These are phyloP conservation scores for Amazona finschi DNA, from an alignment of 2,797 vertebrate species.

Conservation along the genomic window DNA sequence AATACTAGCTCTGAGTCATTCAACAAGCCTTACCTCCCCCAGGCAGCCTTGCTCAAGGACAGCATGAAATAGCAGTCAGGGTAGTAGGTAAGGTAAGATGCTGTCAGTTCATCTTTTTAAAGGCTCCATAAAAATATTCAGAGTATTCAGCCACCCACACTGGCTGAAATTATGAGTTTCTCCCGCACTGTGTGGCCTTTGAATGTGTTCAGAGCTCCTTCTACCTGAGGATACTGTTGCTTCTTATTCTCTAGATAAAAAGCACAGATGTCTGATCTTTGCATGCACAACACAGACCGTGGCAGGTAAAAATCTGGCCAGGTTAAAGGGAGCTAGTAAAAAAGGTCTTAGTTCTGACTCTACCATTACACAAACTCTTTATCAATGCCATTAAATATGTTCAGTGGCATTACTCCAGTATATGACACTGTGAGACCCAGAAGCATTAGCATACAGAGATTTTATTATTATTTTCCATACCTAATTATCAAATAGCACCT, in stretches of 20 bases:
- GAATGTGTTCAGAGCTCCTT: neutral
- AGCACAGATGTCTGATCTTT: neutral
- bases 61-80: neutral
- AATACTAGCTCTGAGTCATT: conserved; percentile 5
- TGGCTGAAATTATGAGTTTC: neutral
- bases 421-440: neutral
- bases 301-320: neutral
- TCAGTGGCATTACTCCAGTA: neutral
- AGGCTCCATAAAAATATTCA: conserved; percentile 2
- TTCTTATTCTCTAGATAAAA: neutral
- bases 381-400: neutral
- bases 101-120: neutral
- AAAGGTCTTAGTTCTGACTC: neutral
- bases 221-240: neutral
- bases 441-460: neutral
- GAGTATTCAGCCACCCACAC: neutral
- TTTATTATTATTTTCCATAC: neutral
- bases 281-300: neutral
- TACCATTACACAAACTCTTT: neutral
- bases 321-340: neutral
- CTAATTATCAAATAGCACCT: neutral
- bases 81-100: neutral
- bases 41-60: neutral
- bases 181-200: neutral
- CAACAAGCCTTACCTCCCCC: neutral